These are phyloP conservation scores for Leucoma salicis DNA, from an alignment of 2,888 invertebrate genomes.

Conservation along the genomic window DNA sequence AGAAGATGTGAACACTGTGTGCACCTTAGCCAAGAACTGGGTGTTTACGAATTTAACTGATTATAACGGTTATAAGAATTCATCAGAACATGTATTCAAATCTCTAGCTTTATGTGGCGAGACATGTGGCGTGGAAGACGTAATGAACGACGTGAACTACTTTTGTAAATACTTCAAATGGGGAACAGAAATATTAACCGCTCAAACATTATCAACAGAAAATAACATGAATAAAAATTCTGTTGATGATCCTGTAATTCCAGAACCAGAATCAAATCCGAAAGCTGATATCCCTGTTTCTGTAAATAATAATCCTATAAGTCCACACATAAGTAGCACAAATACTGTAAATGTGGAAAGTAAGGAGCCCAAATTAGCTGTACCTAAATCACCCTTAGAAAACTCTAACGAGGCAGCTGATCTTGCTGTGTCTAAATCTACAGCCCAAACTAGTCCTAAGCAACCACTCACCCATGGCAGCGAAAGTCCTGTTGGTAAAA, in stretches of 20 bases:
- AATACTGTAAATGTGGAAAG: slow-evolving; percentile 11
- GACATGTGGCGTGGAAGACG: slow-evolving; percentile 50
- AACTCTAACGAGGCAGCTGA: slow-evolving; percentile 9
- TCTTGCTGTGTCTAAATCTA: slow-evolving; percentile 8
- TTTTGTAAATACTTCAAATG: slow-evolving; percentile 70
- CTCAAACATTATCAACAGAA: slow-evolving; percentile 11
- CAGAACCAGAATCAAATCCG: slow-evolving; percentile 10
- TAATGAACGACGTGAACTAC: slow-evolving; percentile 50
- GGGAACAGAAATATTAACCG: slow-evolving; percentile 44
- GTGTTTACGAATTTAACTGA: slow-evolving; percentile 43
- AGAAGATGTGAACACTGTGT: slow-evolving; percentile 48
- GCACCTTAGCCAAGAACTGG: slow-evolving; percentile 51
- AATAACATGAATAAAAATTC: slow-evolving; percentile 17
- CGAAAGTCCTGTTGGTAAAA: slow-evolving; percentile 3
- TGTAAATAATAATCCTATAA: slow-evolving; percentile 7
- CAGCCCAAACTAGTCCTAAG: slow-evolving; percentile 14
- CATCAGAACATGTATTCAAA: slow-evolving; percentile 43
- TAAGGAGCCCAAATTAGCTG: slow-evolving; percentile 14
- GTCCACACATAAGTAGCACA: slow-evolving; percentile 8
- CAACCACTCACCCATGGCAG: slow-evolving; percentile 5
- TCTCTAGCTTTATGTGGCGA: slow-evolving; percentile 45
- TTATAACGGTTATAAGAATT: slow-evolving; percentile 38
- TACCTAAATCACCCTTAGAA: slow-evolving; percentile 15
- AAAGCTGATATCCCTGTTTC: slow-evolving; percentile 13
- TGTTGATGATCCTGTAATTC: slow-evolving; percentile 8